Conservation (phyloP, 2,113 vertebrate species). For the Micronycteris hirsuta region DNA sequence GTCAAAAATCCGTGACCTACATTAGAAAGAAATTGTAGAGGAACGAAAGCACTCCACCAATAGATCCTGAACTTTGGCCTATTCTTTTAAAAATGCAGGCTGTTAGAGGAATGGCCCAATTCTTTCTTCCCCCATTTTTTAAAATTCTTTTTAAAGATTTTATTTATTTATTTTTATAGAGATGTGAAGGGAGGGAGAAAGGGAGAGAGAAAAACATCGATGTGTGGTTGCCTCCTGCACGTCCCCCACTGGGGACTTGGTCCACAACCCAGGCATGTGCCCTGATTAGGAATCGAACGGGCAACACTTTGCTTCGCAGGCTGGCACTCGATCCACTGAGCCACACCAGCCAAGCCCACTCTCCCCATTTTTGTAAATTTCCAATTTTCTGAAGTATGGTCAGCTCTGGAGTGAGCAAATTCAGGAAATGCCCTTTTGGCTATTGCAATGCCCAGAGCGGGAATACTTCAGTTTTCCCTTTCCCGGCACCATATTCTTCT, state of each 20-base stretch:
- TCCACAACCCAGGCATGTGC: too few species aligned
- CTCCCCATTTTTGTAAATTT: slow-evolving; percentile 16
- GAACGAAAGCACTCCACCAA: slow-evolving; percentile 32
- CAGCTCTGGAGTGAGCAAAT: background rate
- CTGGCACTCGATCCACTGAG: too few species aligned
- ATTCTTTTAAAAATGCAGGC: background rate
- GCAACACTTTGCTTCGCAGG: too few species aligned
- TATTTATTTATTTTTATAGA: too few species aligned
- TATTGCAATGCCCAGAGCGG: background rate
- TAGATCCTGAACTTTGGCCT: background rate
- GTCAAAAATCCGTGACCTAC: slow-evolving; percentile 48
- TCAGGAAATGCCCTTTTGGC: background rate
- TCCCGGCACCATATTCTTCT: background rate
- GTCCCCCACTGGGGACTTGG: too few species aligned
- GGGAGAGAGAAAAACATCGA: too few species aligned
- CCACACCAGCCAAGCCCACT: too few species aligned
- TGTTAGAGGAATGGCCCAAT: slow-evolving; percentile 23
- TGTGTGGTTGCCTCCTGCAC: too few species aligned
- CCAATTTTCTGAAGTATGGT: background rate
- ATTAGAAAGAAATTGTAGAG: slow-evolving; percentile 60
- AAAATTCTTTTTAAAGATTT: background rate
- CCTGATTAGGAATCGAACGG: too few species aligned
- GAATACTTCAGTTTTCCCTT: too few species aligned
- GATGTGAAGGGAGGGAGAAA: too few species aligned
- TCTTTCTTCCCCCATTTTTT: background rate